Percentiles rank a stretch among this genome's conserved stretches.
Conservation (phyloP, 2,888 invertebrate species). For the Kryphioiulus occultus region DNA sequence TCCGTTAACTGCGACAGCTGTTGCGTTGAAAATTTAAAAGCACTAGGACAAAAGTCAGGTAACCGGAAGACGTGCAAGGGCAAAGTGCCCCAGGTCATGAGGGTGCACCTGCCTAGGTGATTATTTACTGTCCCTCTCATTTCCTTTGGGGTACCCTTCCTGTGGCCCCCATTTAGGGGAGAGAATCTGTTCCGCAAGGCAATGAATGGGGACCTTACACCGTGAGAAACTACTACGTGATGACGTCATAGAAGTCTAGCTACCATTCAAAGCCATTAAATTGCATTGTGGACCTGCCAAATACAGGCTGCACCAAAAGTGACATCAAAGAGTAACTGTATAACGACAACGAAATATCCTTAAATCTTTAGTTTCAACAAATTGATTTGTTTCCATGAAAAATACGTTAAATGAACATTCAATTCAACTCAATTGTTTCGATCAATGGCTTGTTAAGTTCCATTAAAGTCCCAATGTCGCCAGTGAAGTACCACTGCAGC, state of each 20-base stretch:
- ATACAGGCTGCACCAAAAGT: too few species aligned
- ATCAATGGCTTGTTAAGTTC: too few species aligned
- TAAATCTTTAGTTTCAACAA: too few species aligned
- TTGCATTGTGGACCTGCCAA: neutral
- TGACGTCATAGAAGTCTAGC: neutral
- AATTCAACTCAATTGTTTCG: too few species aligned
- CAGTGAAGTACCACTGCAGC: too few species aligned
- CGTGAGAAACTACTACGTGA: neutral
- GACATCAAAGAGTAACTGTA: too few species aligned
- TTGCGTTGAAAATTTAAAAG: neutral
- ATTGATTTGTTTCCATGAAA: too few species aligned
- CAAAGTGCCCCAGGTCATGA: neutral
- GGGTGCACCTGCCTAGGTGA: neutral
- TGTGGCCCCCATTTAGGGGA: neutral
- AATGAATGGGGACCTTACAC: neutral
- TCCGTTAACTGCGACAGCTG: neutral
- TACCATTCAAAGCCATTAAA: neutral
- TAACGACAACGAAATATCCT: too few species aligned
- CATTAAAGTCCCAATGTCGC: too few species aligned
- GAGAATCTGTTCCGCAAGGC: neutral
- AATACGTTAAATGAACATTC: too few species aligned
- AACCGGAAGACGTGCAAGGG: neutral
- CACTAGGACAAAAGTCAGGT: neutral
- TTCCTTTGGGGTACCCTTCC: constrained; percentile 1
- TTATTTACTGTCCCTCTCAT: neutral